These are phyloP conservation scores for Equus quagga DNA, from an alignment of 2,113 vertebrate species.

Conservation along the genomic window DNA sequence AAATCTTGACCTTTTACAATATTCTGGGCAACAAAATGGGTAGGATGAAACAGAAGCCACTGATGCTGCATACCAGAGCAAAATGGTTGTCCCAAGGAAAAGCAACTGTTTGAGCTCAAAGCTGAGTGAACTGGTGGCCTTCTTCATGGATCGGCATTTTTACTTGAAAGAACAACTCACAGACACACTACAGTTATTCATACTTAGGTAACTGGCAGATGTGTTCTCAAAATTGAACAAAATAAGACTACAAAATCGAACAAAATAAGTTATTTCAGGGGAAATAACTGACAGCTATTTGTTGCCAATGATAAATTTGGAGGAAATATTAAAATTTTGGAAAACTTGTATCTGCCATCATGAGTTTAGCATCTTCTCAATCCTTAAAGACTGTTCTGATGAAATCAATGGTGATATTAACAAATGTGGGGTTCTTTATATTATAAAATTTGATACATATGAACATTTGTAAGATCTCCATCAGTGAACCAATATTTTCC, in stretches of 20 bases:
- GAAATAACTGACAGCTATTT: neutral
- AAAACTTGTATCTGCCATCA: neutral
- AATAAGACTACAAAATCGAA: neutral
- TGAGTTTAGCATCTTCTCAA: neutral
- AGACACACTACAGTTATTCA: neutral
- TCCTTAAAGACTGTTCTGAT: neutral
- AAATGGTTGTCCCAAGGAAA: neutral
- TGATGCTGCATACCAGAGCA: neutral
- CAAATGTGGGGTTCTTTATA: neutral
- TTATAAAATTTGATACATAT: neutral
- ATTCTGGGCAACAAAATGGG: neutral
- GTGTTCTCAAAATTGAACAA: conserved; percentile 12
- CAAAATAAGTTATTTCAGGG: neutral
- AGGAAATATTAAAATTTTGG: neutral
- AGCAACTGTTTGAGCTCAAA: neutral
- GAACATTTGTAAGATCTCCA: neutral
- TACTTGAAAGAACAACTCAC: neutral
- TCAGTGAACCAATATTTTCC: neutral
- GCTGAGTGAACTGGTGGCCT: neutral
- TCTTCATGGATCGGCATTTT: neutral
- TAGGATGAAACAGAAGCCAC: neutral
- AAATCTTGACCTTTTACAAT: neutral
- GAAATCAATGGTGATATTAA: neutral
- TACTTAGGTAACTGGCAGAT: neutral
- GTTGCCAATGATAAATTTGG: neutral